phyloP scores from a whole-genome alignment of 2,797 vertebrate species.

The Alauda arvensis region DNA sequence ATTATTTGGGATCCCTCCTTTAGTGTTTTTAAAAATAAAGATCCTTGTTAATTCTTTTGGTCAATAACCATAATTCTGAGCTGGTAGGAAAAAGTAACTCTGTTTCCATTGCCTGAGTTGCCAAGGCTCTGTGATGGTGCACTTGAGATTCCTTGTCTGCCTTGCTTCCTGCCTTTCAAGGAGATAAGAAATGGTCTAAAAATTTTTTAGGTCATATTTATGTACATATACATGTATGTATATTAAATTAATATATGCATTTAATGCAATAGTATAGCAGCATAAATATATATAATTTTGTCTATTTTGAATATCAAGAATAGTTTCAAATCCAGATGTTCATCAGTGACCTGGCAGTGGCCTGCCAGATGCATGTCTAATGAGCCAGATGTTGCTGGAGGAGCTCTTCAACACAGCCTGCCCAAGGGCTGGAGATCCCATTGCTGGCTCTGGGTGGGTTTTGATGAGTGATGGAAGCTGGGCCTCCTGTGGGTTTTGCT shows the following conservation, averaged over 20 bases:
- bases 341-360: neutral
- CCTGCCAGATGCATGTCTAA: neutral
- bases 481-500: neutral
- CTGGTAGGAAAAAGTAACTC: neutral
- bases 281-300: too few species aligned
- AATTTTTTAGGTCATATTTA: neutral
- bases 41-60: neutral
- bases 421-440: neutral
- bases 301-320: neutral
- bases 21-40: neutral
- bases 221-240: rapidly evolving
- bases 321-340: neutral
- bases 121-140: neutral
- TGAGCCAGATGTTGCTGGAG: slow-evolving; percentile 24
- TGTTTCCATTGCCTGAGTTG: neutral
- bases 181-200: neutral
- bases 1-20: neutral
- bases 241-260: neutral
- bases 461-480: neutral
- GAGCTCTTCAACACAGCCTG: neutral
- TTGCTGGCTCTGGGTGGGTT: neutral
- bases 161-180: neutral
- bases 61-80: neutral
- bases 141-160: neutral
- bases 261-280: too few species aligned